Evolutionary conservation across 1,140 invertebrate genomes (phyloP), one percentile per base, ranked within the genome.

Genomic region (Habropoda laboriosa): DNA sequence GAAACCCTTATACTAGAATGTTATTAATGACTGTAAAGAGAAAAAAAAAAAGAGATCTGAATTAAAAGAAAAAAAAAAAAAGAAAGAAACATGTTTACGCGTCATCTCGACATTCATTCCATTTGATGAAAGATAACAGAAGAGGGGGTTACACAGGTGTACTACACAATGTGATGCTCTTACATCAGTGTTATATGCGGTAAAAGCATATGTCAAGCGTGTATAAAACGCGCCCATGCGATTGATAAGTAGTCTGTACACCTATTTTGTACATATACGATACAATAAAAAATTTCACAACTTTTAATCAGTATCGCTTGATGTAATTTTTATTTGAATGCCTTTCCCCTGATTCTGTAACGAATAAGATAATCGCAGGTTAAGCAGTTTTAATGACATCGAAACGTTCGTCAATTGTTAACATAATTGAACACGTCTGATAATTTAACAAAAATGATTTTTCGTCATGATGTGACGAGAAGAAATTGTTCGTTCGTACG

Each of bases 251-350:
- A 91, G 90, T 91, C 89, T 91, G 91, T 93, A 92, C 91, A 93
- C 89, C 87, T 89, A 91, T 93, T 93, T 92, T 93, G 91, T 93
- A 93, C 92, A 93, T 93, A 92, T 92, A 91, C 88, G 85, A 90
- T 90, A 92, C 89, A 90, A 92, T 92, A 91, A 91, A 90, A 89
- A 87, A 91, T 91, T 90, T 91, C 89, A 91, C 88, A 89, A 85
- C 81, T 86, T 88, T 86, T 88, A 87, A 86, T 86, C 80, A 76
- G 84, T 83, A 86, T 86, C 30, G 83, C 83, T 60, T n/a, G 83
- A 84, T 21, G 68, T 81, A 76, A 76, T 58, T 6, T 57, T 86
- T 27, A 82, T 80, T 86, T 38, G 16, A 32, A 13, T 2, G 13
- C 32, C 53, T 72, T 70, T 79, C 27, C 53, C 32, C 24, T 21